Percentiles rank a stretch among this genome's conserved stretches.
phyloP scores from a whole-genome alignment of 2,797 vertebrate species.

The Pelodytes ibericus region DNA sequence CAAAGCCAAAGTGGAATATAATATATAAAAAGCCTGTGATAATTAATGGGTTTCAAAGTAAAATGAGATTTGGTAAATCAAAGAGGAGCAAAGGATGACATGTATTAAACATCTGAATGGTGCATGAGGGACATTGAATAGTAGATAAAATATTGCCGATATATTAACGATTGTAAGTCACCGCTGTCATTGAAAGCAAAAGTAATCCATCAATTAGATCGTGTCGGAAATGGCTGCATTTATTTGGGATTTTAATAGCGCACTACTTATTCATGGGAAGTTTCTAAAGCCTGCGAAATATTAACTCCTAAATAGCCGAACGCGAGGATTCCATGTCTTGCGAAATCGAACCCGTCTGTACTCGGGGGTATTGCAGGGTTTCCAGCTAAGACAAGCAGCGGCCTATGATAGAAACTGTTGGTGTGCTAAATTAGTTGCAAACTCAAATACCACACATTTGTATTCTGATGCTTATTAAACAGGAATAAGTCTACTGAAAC shows the following conservation, averaged over 20 bases:
- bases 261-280: neutral
- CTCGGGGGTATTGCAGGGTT: too few species aligned
- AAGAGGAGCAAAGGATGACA: conserved; percentile 46
- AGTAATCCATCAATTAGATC: conserved; percentile 50
- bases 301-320: too few species aligned
- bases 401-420: too few species aligned
- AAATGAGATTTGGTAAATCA: conserved; percentile 54
- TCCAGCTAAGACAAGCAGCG: too few species aligned
- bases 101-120: conserved; percentile 48
- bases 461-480: too few species aligned
- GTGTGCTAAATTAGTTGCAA: too few species aligned
- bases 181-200: conserved; percentile 43
- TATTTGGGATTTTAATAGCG: conserved; percentile 43
- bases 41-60: conserved; percentile 56
- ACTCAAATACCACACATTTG: too few species aligned
- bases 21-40: conserved; percentile 51
- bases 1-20: conserved; percentile 50
- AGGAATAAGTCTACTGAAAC: too few species aligned
- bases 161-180: conserved; percentile 51
- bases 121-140: conserved; percentile 47
- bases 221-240: conserved; percentile 26
- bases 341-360: too few species aligned
- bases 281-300: too few species aligned
- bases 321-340: too few species aligned
- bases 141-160: conserved; percentile 54